Base-by-base conservation (phyloP, 2,113 vertebrate species). In the Chaetodon trifascialis region DNA sequence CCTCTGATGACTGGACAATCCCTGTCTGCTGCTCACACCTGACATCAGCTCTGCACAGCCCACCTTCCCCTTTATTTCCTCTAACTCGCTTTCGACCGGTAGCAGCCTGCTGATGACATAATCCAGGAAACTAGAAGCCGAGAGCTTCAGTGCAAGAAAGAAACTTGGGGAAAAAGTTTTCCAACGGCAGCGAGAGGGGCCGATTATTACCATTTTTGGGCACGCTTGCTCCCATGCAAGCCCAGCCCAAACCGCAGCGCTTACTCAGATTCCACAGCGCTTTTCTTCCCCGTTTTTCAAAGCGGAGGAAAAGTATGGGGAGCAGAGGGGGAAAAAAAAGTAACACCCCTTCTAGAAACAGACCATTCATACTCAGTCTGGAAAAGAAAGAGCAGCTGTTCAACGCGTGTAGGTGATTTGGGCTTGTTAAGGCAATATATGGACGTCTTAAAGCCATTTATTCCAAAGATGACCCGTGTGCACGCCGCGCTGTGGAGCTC, bases 181-280 rank as follows among this genome's bases (percentile, higher is more conserved):
- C 95, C 95, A 94, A 85, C 92, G 85, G 94, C 92, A 91, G 93
- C 88, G 86, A 92, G 92, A 92, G 91, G 94, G 94, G 95, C 92
- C 80, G 94, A 93, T 95, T 96, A 96, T 96, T 94, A 94, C 95
- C 95, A 95, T 96, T 94, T 96, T 96, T 95, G 95, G 95, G 95
- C 95, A 96, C 80, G 91, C 94, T 94, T 77, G 91, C 92, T 95
- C 94, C 89, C 87, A 92, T 91, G 83, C 91, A 95, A 85, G 95
- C 94, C 95, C 95, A 91, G 82, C 95, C 95, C 95, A 94, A 94
- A 95, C 94, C 95, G 76, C 95, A 95, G 88, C 74, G 86, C 93
- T 92, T 76, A 89, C 93, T 94, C 93, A 83, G 89, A 95, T 95
- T 95, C 94, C 95, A 94, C 81, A 71, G 79, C 23, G 76, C 82